These are phyloP conservation scores for Oreonectes daqikongensis DNA, from an alignment of 2,797 vertebrate genomes.

Conservation along the genomic window DNA sequence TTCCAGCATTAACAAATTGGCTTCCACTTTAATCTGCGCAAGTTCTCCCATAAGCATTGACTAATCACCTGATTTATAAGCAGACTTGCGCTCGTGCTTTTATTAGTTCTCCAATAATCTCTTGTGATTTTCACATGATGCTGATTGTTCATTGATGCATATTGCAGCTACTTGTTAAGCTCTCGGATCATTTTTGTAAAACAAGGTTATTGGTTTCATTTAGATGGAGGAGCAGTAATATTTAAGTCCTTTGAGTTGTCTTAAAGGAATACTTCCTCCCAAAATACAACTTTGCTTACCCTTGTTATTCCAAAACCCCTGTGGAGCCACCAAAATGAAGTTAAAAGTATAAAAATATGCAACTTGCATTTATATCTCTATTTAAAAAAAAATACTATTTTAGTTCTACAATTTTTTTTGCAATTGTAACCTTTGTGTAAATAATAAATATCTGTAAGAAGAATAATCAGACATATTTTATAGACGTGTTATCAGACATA, in stretches of 20 bases:
- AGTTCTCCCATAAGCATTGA: slow-evolving; percentile 21
- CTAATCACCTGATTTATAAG: slow-evolving; percentile 40
- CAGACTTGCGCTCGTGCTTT: slow-evolving; percentile 1
- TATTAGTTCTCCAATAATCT: slow-evolving; percentile 20
- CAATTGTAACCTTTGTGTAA: too few species aligned
- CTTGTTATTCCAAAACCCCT: background rate
- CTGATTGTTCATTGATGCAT: slow-evolving; percentile 15
- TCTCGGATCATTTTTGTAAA: background rate
- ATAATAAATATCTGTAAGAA: too few species aligned
- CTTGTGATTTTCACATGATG: slow-evolving; percentile 36
- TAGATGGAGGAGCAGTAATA: background rate
- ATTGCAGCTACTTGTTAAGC: slow-evolving; percentile 1
- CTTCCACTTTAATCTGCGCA: slow-evolving; percentile 30
- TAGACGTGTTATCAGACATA: too few species aligned
- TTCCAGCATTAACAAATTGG: background rate
- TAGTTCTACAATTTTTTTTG: too few species aligned
- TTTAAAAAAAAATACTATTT: too few species aligned
- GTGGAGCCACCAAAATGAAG: too few species aligned
- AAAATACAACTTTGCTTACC: background rate
- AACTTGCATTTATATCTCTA: too few species aligned
- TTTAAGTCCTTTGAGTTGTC: background rate
- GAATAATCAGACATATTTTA: too few species aligned
- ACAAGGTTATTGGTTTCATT: slow-evolving; percentile 7
- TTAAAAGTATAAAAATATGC: too few species aligned
- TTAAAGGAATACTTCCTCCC: background rate